These are phyloP conservation scores for Microtus montanus DNA, from an alignment of 2,113 vertebrate species.

Conservation along the genomic window DNA sequence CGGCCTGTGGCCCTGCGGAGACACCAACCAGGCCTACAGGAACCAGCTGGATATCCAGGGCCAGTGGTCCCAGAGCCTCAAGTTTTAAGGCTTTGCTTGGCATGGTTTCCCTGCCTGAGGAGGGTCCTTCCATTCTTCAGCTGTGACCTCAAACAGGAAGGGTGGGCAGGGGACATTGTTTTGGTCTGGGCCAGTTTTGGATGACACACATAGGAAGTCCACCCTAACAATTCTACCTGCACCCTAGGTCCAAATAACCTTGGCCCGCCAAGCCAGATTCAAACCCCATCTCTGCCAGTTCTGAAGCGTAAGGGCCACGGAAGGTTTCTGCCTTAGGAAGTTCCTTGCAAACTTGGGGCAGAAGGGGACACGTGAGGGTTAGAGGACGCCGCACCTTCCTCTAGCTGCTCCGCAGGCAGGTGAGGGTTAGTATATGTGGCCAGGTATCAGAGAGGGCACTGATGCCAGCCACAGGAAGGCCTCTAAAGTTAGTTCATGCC, in stretches of 20 bases:
- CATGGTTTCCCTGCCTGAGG: background rate
- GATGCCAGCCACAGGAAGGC: background rate
- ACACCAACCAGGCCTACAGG: background rate
- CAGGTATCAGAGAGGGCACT: background rate
- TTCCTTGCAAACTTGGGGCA: background rate
- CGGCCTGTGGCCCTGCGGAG: background rate
- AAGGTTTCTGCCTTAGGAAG: background rate
- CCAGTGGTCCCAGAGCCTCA: background rate
- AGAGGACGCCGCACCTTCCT: background rate
- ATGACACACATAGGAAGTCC: background rate
- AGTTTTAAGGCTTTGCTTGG: background rate
- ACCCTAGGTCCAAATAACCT: background rate
- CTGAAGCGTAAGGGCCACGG: background rate
- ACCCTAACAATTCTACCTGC: background rate
- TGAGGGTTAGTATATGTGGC: background rate
- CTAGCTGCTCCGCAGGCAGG: background rate
- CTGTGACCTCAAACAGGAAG: background rate
- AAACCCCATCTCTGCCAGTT: background rate
- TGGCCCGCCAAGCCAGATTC: background rate
- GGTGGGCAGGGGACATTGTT: background rate
- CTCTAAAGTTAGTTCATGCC: background rate
- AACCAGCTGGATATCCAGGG: background rate
- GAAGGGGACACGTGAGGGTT: background rate
- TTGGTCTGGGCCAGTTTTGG: constrained; percentile 15
- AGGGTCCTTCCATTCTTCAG: background rate